A percentile compares a stretch with the other conserved stretches of the same genome.
Evolutionary conservation across 2,113 vertebrate genomes (phyloP).

Genomic region (Abramis brama): DNA sequence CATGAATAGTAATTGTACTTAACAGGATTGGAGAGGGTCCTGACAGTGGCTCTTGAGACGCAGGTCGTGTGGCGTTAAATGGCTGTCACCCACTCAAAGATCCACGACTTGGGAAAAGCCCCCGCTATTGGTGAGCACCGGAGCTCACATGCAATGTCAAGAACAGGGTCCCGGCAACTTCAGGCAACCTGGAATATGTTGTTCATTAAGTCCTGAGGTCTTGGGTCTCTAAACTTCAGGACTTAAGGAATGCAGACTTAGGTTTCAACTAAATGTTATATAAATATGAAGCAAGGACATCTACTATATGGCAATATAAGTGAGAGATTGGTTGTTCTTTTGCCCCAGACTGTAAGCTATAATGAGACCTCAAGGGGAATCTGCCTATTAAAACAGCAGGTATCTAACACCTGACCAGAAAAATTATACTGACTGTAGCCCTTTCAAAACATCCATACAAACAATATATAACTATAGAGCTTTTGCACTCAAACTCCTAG

Average conservation of each 20-base stretch:
- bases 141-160: constrained; percentile 34
- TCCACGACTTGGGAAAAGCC: constrained; percentile 35
- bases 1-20: constrained; percentile 42
- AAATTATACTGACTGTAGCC: constrained; percentile 12
- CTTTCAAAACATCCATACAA: constrained; percentile 3
- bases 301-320: background rate
- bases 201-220: constrained; percentile 15
- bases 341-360: constrained; percentile 35
- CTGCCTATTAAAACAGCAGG: constrained; percentile 48
- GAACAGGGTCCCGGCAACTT: constrained; percentile 6
- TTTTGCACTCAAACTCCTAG: background rate
- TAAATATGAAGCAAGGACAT: background rate
- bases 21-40: constrained; percentile 51
- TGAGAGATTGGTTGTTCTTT: background rate
- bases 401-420: constrained; percentile 34
- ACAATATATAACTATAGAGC: background rate
- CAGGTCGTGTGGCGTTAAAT: constrained; percentile 58
- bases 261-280: background rate
- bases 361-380: constrained; percentile 56
- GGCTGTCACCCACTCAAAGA: constrained; percentile 51
- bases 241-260: background rate
- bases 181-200: background rate
- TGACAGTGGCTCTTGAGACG: constrained; percentile 52
- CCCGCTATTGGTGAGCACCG: constrained; percentile 16
- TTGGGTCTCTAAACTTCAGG: background rate